A percentile compares a stretch with the other conserved stretches of the same genome.
Evolutionary conservation across 2,888 invertebrate genomes (phyloP).

Genomic region (Xiphydria camelus): DNA sequence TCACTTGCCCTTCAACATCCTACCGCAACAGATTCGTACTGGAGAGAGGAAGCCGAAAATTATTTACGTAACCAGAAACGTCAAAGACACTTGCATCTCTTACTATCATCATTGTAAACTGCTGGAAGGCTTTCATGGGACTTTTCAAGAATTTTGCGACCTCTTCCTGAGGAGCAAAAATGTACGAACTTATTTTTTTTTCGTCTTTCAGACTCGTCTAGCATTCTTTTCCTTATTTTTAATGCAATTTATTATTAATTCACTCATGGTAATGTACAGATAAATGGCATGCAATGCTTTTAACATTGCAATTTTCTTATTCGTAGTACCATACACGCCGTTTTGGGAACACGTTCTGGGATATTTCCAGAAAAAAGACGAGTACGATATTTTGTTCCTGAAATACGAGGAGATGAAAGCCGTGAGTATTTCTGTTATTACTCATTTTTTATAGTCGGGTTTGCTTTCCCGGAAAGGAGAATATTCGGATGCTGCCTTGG

Average conservation of each 20-base stretch:
- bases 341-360: slow-evolving; percentile 43
- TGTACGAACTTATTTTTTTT: slow-evolving; percentile 37
- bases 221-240: too few species aligned
- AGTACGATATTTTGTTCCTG: slow-evolving; percentile 37
- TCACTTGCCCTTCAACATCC: slow-evolving; percentile 65
- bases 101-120: slow-evolving; percentile 70
- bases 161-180: slow-evolving; percentile 65
- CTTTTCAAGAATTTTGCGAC: slow-evolving; percentile 64
- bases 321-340: slow-evolving; percentile 38
- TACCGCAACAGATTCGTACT: slow-evolving; percentile 60
- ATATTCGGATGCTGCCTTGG: too few species aligned
- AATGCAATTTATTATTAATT: too few species aligned
- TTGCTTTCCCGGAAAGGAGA: too few species aligned
- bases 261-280: too few species aligned
- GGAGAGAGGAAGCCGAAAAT: slow-evolving; percentile 60
- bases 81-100: slow-evolving; percentile 73
- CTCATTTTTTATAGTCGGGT: too few species aligned
- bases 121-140: slow-evolving; percentile 61
- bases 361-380: slow-evolving; percentile 34
- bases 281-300: too few species aligned
- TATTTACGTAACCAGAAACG: slow-evolving; percentile 72
- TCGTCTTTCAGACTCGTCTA: too few species aligned
- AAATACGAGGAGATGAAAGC: slow-evolving; percentile 48
- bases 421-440: slow-evolving; percentile 35
- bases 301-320: too few species aligned